Conservation (phyloP, 2,113 vertebrate species). For the Corythaixoides concolor region DNA sequence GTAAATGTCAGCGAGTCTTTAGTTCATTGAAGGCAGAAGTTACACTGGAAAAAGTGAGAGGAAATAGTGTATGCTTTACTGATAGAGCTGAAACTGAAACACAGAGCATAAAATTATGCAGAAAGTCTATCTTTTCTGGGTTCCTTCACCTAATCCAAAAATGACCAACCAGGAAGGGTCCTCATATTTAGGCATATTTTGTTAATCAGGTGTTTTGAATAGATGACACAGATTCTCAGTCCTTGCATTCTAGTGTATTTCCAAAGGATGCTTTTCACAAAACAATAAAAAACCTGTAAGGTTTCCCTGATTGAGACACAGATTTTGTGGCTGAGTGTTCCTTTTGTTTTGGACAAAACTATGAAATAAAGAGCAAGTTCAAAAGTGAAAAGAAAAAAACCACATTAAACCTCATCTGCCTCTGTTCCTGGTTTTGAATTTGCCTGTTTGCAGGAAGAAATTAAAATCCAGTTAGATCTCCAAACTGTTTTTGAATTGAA, state of each 20-base stretch:
- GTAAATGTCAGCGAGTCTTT: slow-evolving; percentile 13
- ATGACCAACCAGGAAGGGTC: not conserved
- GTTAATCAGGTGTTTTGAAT: not conserved
- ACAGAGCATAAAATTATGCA: not conserved
- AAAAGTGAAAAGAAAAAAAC: not conserved
- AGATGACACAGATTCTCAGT: not conserved
- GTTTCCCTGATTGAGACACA: not conserved
- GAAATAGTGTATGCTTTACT: not conserved
- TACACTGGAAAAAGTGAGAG: not conserved
- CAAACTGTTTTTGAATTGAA: not conserved
- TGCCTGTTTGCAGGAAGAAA: not conserved
- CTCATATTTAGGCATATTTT: not conserved
- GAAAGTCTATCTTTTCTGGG: not conserved
- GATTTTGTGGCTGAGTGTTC: not conserved
- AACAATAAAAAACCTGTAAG: not conserved
- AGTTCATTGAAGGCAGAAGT: not conserved
- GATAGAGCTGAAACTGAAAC: not conserved
- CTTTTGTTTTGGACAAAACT: not conserved
- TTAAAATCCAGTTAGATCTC: not conserved
- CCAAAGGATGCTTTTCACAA: not conserved
- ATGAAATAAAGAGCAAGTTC: not conserved
- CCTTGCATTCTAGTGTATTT: not conserved
- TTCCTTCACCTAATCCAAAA: not conserved
- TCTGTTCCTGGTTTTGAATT: not conserved
- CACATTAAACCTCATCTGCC: not conserved